A percentile compares a stretch with the other conserved stretches of the same genome.
Evolutionary conservation across 2,888 invertebrate species (phyloP).

Genomic region (Drosophila tripunctata): DNA sequence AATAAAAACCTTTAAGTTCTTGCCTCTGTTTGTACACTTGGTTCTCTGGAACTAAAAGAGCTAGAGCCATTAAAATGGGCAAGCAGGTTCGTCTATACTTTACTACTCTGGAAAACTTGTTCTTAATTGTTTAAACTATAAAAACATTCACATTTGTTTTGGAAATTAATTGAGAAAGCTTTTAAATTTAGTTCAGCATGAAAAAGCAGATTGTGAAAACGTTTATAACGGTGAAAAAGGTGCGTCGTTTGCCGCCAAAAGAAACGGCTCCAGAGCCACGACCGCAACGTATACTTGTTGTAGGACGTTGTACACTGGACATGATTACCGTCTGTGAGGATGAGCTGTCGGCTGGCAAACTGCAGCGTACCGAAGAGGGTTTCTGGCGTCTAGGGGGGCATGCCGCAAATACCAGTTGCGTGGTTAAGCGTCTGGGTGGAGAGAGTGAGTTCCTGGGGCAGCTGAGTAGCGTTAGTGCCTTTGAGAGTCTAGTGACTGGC

Average conservation of each 20-base stretch:
- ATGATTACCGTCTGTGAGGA: slow-evolving; percentile 86
- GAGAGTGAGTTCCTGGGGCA: slow-evolving; percentile 87
- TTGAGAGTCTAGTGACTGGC: slow-evolving; percentile 85
- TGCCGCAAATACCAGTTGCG: slow-evolving; percentile 88
- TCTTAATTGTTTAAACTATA: no score
- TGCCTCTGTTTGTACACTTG: no score
- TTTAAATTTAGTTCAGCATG: slow-evolving; percentile 38
- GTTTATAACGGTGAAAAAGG: slow-evolving; percentile 63
- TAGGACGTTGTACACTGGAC: slow-evolving; percentile 88
- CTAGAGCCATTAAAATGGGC: no score
- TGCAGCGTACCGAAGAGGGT: slow-evolving; percentile 86
- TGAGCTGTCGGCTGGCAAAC: slow-evolving; percentile 87
- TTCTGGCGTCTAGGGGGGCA: slow-evolving; percentile 89
- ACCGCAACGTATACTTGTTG: slow-evolving; percentile 83
- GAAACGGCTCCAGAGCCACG: slow-evolving; percentile 25
- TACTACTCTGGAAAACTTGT: no score
- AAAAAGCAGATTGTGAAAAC: slow-evolving; percentile 66
- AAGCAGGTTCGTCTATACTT: no score
- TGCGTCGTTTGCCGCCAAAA: slow-evolving; percentile 50
- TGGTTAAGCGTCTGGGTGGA: slow-evolving; percentile 86
- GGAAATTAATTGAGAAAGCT: slow-evolving; percentile 8
- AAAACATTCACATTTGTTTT: not conserved
- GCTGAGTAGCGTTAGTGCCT: slow-evolving; percentile 84
- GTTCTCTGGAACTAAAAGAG: no score
- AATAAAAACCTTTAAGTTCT: no score